A percentile compares a stretch with the other conserved stretches of the same genome.
These are phyloP conservation scores for Pseudomyrmex gracilis DNA, from an alignment of 1,140 invertebrate genomes.

Conservation along the genomic window DNA sequence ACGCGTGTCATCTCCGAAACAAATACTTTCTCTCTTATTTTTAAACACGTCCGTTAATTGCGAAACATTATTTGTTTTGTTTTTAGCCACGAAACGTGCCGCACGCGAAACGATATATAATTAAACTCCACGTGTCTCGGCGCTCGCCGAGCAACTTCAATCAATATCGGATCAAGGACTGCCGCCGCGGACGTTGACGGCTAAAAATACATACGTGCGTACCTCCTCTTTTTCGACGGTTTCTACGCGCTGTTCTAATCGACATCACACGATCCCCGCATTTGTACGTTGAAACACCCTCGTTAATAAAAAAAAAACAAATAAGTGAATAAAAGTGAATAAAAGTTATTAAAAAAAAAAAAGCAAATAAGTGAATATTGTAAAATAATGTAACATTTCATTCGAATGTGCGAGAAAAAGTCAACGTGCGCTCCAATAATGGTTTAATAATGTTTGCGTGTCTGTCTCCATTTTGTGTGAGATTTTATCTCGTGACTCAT, in stretches of 20 bases:
- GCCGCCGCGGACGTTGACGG: slow-evolving; percentile 34
- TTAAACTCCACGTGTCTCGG: slow-evolving; percentile 15
- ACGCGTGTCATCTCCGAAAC: no score
- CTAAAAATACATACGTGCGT: slow-evolving; percentile 67
- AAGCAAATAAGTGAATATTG: no score
- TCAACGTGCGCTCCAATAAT: no score
- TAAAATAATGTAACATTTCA: no score
- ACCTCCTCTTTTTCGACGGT: slow-evolving; percentile 56
- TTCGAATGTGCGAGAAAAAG: no score
- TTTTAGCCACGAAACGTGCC: neutral
- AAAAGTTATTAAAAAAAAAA: no score
- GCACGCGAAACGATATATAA: neutral
- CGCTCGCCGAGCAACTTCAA: slow-evolving; percentile 48
- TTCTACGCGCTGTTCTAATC: slow-evolving; percentile 56
- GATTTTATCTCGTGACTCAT: no score
- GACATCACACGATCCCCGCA: neutral
- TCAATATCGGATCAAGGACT: slow-evolving; percentile 68
- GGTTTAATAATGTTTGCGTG: no score
- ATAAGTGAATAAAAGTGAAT: no score
- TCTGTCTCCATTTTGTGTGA: no score
- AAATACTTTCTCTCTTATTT: no score
- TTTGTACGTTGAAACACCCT: neutral
- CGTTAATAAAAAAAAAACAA: slow-evolving; percentile 6
- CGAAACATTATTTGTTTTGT: no score
- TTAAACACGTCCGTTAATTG: neutral